Evolutionary conservation across 2,888 invertebrate species (phyloP).

Genomic region (Euplagia quadripunctaria): DNA sequence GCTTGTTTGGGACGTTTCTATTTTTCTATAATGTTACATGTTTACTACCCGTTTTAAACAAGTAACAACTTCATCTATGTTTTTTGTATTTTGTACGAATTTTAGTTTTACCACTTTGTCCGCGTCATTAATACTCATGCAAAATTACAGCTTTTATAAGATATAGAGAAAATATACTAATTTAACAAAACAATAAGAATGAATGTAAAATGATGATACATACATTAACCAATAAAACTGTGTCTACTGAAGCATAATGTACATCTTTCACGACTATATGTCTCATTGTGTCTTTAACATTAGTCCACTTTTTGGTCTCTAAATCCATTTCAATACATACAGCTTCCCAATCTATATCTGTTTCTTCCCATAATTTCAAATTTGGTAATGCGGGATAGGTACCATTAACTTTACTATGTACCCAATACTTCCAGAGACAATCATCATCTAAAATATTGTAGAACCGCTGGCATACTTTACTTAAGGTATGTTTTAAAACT

Average conservation of each 20-base stretch:
- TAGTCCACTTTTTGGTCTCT: slow-evolving; percentile 86
- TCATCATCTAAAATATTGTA: slow-evolving; percentile 86
- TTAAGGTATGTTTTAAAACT: slow-evolving; percentile 83
- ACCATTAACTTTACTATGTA: slow-evolving; percentile 76
- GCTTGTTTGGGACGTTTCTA: too few relatives aligned
- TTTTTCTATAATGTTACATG: too few relatives aligned
- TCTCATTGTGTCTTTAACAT: slow-evolving; percentile 76
- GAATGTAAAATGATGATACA: slow-evolving; percentile 53
- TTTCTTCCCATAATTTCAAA: slow-evolving; percentile 72
- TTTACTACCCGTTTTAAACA: too few relatives aligned
- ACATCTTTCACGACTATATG: slow-evolving; percentile 84
- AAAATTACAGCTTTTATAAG: too few relatives aligned
- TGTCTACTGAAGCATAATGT: slow-evolving; percentile 88
- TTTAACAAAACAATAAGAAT: background rate
- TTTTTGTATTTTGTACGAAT: too few relatives aligned
- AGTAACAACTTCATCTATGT: too few relatives aligned
- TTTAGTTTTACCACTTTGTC: too few relatives aligned
- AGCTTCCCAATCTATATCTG: slow-evolving; percentile 84
- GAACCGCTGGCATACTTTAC: slow-evolving; percentile 87
- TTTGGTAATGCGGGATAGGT: slow-evolving; percentile 75
- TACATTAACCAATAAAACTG: slow-evolving; percentile 86
- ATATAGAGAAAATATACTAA: too few relatives aligned
- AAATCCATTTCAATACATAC: slow-evolving; percentile 89
- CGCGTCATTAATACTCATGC: too few relatives aligned
- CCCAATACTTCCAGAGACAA: slow-evolving; percentile 86